Evolutionary conservation across 1,140 invertebrate species (phyloP).

Genomic region (Ruditapes philippinarum): DNA sequence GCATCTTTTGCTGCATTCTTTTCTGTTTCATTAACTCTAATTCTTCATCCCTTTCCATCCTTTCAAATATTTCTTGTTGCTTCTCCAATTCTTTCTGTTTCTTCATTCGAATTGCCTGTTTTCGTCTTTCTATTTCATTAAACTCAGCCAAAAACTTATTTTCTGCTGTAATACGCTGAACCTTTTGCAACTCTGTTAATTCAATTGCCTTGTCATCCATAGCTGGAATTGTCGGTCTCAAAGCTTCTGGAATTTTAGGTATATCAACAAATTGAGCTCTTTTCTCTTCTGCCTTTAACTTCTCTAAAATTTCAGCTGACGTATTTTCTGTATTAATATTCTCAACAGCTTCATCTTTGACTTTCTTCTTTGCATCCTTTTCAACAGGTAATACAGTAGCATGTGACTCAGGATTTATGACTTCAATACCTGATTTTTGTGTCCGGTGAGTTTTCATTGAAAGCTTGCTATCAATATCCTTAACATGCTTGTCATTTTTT

Average conservation of each 20-base stretch:
- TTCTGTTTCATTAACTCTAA: background rate
- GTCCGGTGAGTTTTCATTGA: background rate
- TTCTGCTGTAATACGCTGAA: constrained; percentile 37
- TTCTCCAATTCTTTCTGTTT: constrained; percentile 21
- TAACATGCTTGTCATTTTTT: background rate
- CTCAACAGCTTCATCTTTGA: background rate
- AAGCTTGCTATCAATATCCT: background rate
- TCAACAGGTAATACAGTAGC: background rate
- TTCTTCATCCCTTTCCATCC: background rate
- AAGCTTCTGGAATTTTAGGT: background rate
- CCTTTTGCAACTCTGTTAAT: constrained; percentile 1
- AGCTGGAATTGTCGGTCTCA: background rate
- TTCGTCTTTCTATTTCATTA: constrained; percentile 57
- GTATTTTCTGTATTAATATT: background rate
- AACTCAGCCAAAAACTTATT: constrained; percentile 51
- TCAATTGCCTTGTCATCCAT: background rate
- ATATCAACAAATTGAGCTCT: background rate
- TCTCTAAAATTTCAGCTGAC: background rate
- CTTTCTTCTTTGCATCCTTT: background rate
- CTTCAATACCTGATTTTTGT: background rate
- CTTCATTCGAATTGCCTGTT: constrained; percentile 23
- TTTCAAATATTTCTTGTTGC: background rate
- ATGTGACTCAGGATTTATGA: background rate
- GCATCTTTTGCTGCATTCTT: background rate
- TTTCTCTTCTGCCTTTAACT: background rate